A percentile compares a stretch with the other conserved stretches of the same genome.
phyloP scores from a whole-genome alignment of 2,797 vertebrate species.

The Falco concolor region DNA sequence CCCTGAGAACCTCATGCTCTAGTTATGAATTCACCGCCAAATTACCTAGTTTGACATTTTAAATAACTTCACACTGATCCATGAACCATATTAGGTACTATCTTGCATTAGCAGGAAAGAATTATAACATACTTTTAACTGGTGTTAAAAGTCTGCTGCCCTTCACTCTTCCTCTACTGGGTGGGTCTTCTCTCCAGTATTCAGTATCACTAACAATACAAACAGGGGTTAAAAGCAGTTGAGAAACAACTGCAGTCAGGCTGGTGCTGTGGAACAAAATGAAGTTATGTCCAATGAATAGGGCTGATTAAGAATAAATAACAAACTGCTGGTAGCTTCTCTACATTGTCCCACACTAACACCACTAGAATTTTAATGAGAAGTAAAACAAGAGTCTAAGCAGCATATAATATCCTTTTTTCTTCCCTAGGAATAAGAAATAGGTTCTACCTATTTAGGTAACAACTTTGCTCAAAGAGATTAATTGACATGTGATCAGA shows the following conservation, averaged over 20 bases:
- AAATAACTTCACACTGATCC: background rate
- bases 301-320: background rate
- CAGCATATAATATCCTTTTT: background rate
- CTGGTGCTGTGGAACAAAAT: background rate
- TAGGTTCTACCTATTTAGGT: background rate
- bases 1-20: background rate
- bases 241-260: background rate
- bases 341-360: background rate
- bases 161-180: background rate
- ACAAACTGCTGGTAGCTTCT: background rate
- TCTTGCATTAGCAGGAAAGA: background rate
- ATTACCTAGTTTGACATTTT: background rate
- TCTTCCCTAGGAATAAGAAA: constrained; percentile 7
- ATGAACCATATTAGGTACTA: background rate
- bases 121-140: background rate
- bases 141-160: background rate
- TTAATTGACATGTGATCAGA: background rate
- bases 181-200: background rate
- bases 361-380: constrained; percentile 26
- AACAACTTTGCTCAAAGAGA: background rate
- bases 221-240: background rate
- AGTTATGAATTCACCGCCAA: background rate
- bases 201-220: background rate
- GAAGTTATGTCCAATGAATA: background rate
- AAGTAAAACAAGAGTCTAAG: background rate